These are phyloP conservation scores for Trinectes maculatus DNA, from an alignment of 2,113 vertebrate species.

Conservation along the genomic window DNA sequence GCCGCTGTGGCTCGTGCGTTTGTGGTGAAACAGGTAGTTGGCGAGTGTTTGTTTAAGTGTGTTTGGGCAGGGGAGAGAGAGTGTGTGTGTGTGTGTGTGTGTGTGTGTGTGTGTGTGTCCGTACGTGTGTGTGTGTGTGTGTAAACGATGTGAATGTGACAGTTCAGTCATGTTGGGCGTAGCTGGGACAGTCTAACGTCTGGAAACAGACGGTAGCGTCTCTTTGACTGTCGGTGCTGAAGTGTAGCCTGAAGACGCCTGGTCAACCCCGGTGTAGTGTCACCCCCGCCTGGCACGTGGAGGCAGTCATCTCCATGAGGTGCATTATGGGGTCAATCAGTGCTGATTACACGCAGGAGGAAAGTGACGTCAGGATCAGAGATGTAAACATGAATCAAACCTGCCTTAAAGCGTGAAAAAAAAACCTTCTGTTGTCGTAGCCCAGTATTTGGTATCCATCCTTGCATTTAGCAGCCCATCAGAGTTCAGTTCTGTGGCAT, in stretches of 20 bases:
- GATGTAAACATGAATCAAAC: neutral
- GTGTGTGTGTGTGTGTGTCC: neutral
- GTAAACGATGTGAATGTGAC: neutral
- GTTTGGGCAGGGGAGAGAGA: neutral
- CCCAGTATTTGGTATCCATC: too few species aligned
- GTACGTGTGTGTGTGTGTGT: neutral
- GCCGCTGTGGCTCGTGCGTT: constrained; percentile 19
- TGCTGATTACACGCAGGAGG: constrained; percentile 11
- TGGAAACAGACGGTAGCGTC: neutral
- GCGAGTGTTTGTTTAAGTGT: neutral
- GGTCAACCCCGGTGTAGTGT: too few species aligned
- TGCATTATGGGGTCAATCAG: constrained; percentile 1
- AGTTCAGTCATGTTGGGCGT: constrained; percentile 56
- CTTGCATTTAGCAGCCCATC: neutral
- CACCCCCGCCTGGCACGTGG: constrained; percentile 28
- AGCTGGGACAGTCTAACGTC: constrained; percentile 43
- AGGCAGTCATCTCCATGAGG: constrained; percentile 3
- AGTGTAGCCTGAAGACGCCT: too few species aligned
- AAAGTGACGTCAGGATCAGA: constrained; percentile 9
- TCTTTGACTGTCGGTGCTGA: too few species aligned
- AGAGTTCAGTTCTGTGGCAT: neutral
- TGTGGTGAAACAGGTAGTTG: constrained; percentile 36
- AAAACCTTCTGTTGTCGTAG: too few species aligned
- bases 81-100: neutral
- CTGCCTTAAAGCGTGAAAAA: constrained; percentile 1